Conservation (phyloP, 2,113 vertebrate species). For the Cryptomyrus ogoouensis region DNA sequence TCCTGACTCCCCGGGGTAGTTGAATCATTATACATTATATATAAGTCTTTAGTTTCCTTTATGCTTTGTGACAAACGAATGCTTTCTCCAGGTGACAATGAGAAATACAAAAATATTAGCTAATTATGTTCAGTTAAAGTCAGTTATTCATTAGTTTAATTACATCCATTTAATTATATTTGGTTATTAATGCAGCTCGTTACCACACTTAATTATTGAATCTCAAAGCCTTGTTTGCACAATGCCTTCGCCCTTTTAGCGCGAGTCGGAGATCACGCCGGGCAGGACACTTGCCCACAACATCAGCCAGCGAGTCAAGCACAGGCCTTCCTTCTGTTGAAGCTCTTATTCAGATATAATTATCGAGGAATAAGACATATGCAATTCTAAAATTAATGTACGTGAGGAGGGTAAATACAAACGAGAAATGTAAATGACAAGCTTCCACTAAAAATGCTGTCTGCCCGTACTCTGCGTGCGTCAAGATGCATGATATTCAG, state of each 20-base stretch:
- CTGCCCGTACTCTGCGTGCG: not conserved
- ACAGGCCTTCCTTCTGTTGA: not conserved
- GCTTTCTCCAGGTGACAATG: not conserved
- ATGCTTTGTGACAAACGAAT: not conserved
- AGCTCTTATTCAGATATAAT: not conserved
- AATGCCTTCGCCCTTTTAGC: not conserved
- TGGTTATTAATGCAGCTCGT: not conserved
- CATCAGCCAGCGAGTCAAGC: not conserved
- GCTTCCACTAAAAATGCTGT: not conserved
- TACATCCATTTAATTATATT: not conserved
- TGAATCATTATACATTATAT: not conserved
- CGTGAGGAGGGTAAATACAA: not conserved
- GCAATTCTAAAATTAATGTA: not conserved
- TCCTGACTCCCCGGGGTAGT: not conserved
- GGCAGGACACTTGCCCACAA: not conserved
- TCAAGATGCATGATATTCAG: not conserved
- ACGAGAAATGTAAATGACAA: not conserved
- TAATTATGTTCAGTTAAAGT: not conserved
- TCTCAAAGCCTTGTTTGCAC: not conserved
- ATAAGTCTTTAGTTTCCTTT: not conserved
- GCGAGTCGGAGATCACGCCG: not conserved
- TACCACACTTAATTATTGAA: not conserved
- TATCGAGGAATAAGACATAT: not conserved
- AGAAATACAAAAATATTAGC: not conserved
- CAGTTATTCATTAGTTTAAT: conserved; percentile 8